Evolutionary conservation across 2,113 vertebrate genomes (phyloP).

Genomic region (Cinclus cinclus): DNA sequence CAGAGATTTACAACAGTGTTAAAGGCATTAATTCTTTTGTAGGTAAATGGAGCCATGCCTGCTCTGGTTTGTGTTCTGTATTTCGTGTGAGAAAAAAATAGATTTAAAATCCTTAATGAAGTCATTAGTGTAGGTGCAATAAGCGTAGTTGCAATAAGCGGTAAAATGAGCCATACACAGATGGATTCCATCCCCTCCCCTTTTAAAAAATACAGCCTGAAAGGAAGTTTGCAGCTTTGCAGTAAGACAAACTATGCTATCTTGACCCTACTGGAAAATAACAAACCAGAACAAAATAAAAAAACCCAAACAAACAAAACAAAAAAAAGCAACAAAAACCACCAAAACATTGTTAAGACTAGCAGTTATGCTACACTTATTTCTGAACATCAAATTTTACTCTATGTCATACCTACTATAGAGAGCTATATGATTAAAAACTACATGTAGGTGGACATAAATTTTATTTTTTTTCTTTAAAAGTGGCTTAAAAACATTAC

Average conservation of each 20-base stretch:
- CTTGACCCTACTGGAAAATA: not conserved
- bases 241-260: not conserved
- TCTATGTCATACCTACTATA: not conserved
- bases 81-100: not conserved
- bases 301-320: not conserved
- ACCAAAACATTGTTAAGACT: not conserved
- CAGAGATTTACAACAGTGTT: not conserved
- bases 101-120: not conserved
- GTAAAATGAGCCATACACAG: not conserved
- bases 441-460: not conserved
- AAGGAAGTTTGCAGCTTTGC: not conserved
- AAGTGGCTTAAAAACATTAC: not conserved
- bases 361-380: not conserved
- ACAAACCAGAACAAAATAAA: not conserved
- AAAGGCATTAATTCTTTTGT: not conserved
- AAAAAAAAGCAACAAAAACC: rapidly evolving
- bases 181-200: not conserved
- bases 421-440: not conserved
- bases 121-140: not conserved
- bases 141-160: not conserved
- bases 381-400: not conserved
- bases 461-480: not conserved
- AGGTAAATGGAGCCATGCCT: not conserved
- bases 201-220: not conserved
- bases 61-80: not conserved